phyloP scores from a whole-genome alignment of 2,888 invertebrate species.

The Dasypogon diadema region DNA sequence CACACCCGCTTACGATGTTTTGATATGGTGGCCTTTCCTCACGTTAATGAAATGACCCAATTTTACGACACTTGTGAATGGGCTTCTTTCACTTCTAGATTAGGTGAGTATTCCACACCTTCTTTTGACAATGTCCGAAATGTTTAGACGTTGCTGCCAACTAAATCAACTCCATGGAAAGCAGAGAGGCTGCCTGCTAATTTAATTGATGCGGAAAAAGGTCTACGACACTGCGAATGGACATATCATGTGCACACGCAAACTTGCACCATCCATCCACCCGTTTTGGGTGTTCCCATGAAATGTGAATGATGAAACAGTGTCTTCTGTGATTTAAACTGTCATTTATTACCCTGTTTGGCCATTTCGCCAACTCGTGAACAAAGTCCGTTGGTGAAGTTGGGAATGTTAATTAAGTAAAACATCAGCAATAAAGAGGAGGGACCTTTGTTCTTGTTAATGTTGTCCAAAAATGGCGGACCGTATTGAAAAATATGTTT shows the following conservation, averaged over 20 bases:
- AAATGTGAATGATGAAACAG: constrained; percentile 15
- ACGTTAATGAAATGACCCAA: not conserved
- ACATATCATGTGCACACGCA: constrained; percentile 30
- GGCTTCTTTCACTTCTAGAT: not conserved
- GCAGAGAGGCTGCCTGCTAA: constrained; percentile 6
- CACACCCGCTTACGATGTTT: not conserved
- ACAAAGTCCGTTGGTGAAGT: not conserved
- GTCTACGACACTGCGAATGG: constrained; percentile 3
- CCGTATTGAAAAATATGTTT: not conserved
- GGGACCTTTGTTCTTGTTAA: not conserved
- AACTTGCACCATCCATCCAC: constrained; percentile 8
- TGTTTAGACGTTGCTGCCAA: constrained; percentile 9
- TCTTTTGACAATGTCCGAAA: constrained; percentile 3
- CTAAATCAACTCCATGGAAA: constrained; percentile 14
- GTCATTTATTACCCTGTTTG: constrained; percentile 21
- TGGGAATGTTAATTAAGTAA: constrained; percentile 18
- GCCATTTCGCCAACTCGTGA: not conserved
- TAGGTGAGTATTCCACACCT: constrained; percentile 1
- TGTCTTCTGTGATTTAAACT: constrained; percentile 33
- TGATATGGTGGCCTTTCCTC: not conserved
- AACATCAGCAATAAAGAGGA: not conserved
- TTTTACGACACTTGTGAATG: constrained; percentile 7
- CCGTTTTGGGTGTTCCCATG: constrained; percentile 16
- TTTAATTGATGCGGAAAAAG: constrained; percentile 23
- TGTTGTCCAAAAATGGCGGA: not conserved